Percentiles rank a stretch among this genome's conserved stretches.
Evolutionary conservation across 2,888 invertebrate genomes (phyloP).

Genomic region (Drosophila leonis): DNA sequence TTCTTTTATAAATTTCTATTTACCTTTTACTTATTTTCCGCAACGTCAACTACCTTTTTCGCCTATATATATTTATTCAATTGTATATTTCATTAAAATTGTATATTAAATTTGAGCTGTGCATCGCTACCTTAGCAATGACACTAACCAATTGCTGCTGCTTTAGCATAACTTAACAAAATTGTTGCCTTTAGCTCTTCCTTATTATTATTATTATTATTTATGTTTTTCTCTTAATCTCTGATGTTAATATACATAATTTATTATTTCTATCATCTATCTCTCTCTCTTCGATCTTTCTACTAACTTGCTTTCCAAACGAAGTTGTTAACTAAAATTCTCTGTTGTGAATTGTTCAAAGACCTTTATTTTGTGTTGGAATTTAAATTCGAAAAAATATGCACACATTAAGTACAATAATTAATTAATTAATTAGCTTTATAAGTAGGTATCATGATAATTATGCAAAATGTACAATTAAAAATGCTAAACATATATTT

Average conservation of each 20-base stretch:
- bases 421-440: conserved; percentile 56
- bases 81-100: no score
- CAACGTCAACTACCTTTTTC: no score
- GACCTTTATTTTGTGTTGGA: conserved; percentile 76
- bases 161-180: neutral
- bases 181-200: neutral
- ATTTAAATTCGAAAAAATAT: conserved; percentile 82
- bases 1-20: no score
- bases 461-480: conserved; percentile 67
- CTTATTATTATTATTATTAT: no score
- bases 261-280: neutral
- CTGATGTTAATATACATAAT: no score
- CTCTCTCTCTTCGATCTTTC: neutral
- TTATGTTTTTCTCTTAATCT: no score
- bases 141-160: conserved; percentile 14
- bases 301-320: neutral
- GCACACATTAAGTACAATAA: conserved; percentile 59
- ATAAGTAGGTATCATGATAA: conserved; percentile 45
- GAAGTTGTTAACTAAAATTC: neutral
- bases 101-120: neutral
- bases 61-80: no score
- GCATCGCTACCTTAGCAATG: conserved; percentile 2
- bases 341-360: conserved; percentile 38
- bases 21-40: no score
- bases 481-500: conserved; percentile 61